Evolutionary conservation across 1,140 invertebrate species (phyloP), one percentile per base, ranked within the genome.

Genomic region (Neodiprion virginianus): DNA sequence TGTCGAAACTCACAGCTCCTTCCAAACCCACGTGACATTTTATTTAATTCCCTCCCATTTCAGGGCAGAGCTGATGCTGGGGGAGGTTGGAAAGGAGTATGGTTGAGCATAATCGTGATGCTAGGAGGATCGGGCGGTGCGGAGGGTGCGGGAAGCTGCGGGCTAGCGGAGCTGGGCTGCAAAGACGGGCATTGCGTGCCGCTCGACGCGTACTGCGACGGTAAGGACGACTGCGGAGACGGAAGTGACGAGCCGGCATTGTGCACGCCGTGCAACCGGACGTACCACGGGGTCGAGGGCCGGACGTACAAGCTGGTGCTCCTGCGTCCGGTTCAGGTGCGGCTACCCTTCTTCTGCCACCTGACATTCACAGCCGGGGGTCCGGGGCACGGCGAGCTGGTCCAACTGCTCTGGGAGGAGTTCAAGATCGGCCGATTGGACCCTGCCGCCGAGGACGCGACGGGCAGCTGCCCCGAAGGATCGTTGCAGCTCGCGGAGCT

Each of bases 281-380:
- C 95, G 48, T 96, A 96, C 86, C 96, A 96, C 85, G 95, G 95
- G n/a, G 94, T 93, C 80, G 92, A 94, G 77, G 94, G 94, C 67
- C 92, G 93, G 80, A 95, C 95, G 23, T 96, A 96, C 88, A 91
- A 93, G 79, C 84, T 96, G 85, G 91, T 92, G 75, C 89, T 96
- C 78, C 90, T 91, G 74, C 92, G 92, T 74, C 91, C 93, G 12
- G 84, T 89, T 65, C 92, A 92, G 78, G 92, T 93, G 79, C 90
- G 93, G 74, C 90, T 96, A 79, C 95, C 95, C 3, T 96, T 96
- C 86, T 90, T 96, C 67, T 96, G 96, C 85, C 95, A 96, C 86
- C 91, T 97, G 78, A 96, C 95, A 69, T 96, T 96, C 86, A 96
- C 95, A 69, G 95, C 95, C 77, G 95, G 94, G 76, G 95, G 95